Conservation (phyloP, 1,140 invertebrate genomes). For the Philopotamus ludificatus region DNA sequence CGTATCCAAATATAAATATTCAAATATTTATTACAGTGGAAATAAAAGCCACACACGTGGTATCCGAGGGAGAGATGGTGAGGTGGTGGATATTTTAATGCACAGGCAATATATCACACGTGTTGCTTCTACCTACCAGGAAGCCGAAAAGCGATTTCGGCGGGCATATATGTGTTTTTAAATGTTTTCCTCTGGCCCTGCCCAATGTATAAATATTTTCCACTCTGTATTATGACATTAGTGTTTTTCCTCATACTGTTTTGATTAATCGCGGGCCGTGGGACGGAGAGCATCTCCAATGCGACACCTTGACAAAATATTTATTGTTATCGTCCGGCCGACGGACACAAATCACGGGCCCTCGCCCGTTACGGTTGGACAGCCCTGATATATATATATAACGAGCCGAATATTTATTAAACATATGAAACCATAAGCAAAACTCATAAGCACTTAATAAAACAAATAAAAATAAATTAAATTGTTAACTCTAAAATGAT, state of each 20-base stretch:
- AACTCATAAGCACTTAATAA: background rate
- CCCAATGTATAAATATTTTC: slow-evolving; percentile 6
- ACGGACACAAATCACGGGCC: slow-evolving; percentile 13
- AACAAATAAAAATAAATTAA: too few relatives aligned
- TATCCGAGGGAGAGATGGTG: background rate
- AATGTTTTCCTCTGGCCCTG: slow-evolving; percentile 4
- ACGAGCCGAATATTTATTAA: slow-evolving; percentile 6
- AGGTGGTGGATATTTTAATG: slow-evolving; percentile 35
- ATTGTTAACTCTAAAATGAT: too few relatives aligned
- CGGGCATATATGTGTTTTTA: slow-evolving; percentile 24
- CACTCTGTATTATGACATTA: slow-evolving; percentile 21
- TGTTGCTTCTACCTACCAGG: slow-evolving; percentile 30
- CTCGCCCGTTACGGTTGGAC: slow-evolving; percentile 3
- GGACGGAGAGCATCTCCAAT: background rate
- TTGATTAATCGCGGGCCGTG: slow-evolving; percentile 25
- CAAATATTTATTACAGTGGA: too few relatives aligned
- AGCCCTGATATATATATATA: slow-evolving; percentile 8
- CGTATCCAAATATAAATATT: background rate
- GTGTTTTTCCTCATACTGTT: slow-evolving; percentile 5
- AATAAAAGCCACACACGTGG: too few relatives aligned
- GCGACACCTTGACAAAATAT: slow-evolving; percentile 30
- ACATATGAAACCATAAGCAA: too few relatives aligned
- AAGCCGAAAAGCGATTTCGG: slow-evolving; percentile 25
- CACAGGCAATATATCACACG: slow-evolving; percentile 35
- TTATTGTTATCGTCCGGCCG: slow-evolving; percentile 28